Evolutionary conservation across 2,888 invertebrate species (phyloP), one percentile per base, ranked within the genome.

Genomic region (Papilio gigon): DNA sequence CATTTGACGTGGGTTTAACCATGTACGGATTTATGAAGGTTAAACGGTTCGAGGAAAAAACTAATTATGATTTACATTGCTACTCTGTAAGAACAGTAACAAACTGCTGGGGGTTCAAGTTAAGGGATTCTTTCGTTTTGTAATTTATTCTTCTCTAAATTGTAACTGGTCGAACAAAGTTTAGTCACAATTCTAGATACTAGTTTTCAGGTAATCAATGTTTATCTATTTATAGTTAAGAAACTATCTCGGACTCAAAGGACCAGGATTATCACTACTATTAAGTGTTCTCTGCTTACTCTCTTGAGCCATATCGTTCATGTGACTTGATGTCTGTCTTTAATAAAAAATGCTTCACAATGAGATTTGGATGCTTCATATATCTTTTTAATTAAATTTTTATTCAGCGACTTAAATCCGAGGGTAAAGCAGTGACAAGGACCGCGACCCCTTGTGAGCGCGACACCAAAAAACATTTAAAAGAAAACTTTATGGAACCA

Each of bases 1-100:
- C 44, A 58, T 68, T 68, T 68, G 67, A 68, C 67, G 42, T 37
- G 67, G 63, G 67, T 68, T 58, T 56, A 62, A 63, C 67, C 63
- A 17, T 44, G 44, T 68, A 25, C 56, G 58, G 56, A 68, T 68
- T 68, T 68, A 68, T 68, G 14, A 42, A 63, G 62, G 67, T 25
- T 63, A 58, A 68, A 68, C 40, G 22, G 62, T 44, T 61, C 50
- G 40, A 53, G 47, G 27, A 44, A 61, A n/a, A 62, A 67, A 56
- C 30, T 62, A 56, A 67, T 67, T 62, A 56, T 22, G 53, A 53
- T 40, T 62, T 47, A 50, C 27, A 20, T 61, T 42, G 20, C 8
- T 6, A 5, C 25, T 37, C 53, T 53, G 53, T 53, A 17, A 30
- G 53, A n/a, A n/a, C n/a, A 22, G 20, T 47, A 22, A 22, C 11